These are phyloP conservation scores for Noturus placidus DNA, from an alignment of 2,113 vertebrate genomes.

Conservation along the genomic window DNA sequence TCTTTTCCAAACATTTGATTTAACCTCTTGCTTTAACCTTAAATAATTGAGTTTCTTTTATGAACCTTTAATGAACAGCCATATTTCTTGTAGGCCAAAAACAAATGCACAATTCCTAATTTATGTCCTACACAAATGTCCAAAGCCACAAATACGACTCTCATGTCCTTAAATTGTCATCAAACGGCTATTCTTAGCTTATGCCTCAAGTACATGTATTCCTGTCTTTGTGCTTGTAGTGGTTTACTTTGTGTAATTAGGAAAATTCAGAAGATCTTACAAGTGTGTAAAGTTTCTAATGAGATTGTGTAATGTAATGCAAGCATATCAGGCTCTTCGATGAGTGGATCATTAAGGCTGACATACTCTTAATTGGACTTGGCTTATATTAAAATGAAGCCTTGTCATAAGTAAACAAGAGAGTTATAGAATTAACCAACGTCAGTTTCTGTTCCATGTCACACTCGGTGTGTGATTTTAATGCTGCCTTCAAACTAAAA, in stretches of 20 bases:
- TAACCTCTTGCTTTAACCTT: slow-evolving; percentile 11
- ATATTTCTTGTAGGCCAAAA: slow-evolving; percentile 1
- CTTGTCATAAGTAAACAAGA: neutral
- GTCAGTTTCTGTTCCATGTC: neutral
- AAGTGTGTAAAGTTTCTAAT: neutral
- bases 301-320: neutral
- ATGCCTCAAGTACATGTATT: neutral
- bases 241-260: neutral
- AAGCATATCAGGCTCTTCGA: neutral
- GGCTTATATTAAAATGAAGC: neutral
- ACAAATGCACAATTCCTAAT: slow-evolving; percentile 44
- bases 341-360: neutral
- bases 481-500: neutral
- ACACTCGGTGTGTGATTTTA: neutral
- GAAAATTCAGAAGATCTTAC: neutral
- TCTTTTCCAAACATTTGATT: neutral
- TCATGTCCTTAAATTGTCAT: neutral
- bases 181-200: neutral
- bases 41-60: neutral
- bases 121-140: neutral
- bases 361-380: neutral
- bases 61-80: neutral
- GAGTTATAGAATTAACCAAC: neutral
- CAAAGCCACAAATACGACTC: neutral
- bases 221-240: neutral